Percentiles rank a stretch among this genome's conserved stretches.
phyloP scores from a whole-genome alignment of 2,113 vertebrate genomes.

The Syrrhaptes paradoxus region DNA sequence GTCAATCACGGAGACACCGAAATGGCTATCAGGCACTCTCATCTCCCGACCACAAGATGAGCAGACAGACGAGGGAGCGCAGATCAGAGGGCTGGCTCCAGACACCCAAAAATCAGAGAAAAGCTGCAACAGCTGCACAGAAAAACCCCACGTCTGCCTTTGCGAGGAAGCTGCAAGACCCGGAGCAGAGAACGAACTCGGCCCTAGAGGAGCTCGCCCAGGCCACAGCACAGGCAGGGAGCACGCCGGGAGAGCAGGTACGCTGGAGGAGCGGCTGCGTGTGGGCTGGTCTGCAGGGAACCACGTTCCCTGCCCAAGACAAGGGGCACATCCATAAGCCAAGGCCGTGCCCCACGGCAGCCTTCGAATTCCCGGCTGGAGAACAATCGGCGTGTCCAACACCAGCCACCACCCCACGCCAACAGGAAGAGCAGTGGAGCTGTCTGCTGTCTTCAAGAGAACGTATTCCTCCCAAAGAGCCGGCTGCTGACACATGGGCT shows the following conservation, averaged over 20 bases:
- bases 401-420: neutral
- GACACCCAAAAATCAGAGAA: neutral
- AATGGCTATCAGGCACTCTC: constrained; percentile 7
- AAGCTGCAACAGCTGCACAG: neutral
- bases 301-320: neutral
- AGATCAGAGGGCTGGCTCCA: neutral
- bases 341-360: too few relatives aligned
- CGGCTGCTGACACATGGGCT: neutral
- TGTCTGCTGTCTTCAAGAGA: too few relatives aligned
- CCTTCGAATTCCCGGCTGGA: neutral
- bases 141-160: neutral
- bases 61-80: neutral
- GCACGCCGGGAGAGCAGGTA: neutral
- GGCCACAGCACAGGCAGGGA: neutral
- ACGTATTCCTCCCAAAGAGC: neutral
- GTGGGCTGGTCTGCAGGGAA: rapidly evolving
- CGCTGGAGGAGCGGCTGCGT: neutral
- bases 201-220: neutral
- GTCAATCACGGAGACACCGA: neutral
- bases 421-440: neutral
- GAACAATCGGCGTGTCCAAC: rapidly evolving
- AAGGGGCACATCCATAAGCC: neutral
- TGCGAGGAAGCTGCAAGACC: neutral
- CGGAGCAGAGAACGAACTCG: neutral
- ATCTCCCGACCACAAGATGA: neutral